phyloP scores from a whole-genome alignment of 2,113 vertebrate species.

The Eudyptes chrysolophus region DNA sequence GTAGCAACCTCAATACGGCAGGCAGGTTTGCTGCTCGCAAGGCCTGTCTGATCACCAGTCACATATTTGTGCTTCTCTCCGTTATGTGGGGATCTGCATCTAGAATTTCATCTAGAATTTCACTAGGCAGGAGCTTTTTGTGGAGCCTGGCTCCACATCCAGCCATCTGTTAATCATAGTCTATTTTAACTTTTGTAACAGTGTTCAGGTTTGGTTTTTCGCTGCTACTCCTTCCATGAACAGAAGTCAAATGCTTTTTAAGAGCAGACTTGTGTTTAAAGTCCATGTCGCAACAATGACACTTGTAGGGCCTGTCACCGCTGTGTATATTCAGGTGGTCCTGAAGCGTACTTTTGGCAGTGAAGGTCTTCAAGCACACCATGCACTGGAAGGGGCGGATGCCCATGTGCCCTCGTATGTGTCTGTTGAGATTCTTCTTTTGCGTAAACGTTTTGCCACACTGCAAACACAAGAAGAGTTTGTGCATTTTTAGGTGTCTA shows the following conservation, averaged over 20 bases:
- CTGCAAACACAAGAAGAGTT: constrained; percentile 84
- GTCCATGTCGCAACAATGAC: constrained; percentile 83
- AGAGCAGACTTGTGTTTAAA: constrained; percentile 85
- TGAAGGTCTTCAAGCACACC: constrained; percentile 87
- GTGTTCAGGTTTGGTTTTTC: constrained; percentile 69
- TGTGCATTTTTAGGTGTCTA: constrained; percentile 88
- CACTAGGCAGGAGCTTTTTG: neutral
- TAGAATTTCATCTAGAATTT: neutral
- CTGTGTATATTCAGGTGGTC: constrained; percentile 89
- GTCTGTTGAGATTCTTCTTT: constrained; percentile 84
- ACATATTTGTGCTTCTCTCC: neutral
- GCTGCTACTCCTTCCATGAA: constrained; percentile 76
- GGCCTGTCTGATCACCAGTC: neutral
- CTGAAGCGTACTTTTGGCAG: constrained; percentile 84
- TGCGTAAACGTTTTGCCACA: constrained; percentile 86
- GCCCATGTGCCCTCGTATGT: constrained; percentile 84
- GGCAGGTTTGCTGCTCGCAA: neutral
- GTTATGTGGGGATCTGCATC: neutral
- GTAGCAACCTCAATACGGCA: neutral
- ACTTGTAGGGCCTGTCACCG: constrained; percentile 79
- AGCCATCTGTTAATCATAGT: constrained; percentile 59
- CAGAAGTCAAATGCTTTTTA: constrained; percentile 84
- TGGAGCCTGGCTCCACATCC: neutral
- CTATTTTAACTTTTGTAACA: constrained; percentile 75
- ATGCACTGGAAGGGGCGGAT: constrained; percentile 86